Percentiles rank a stretch among this genome's conserved stretches.
These are phyloP conservation scores for Synodontis membranacea DNA, from an alignment of 2,113 vertebrate genomes.

Conservation along the genomic window DNA sequence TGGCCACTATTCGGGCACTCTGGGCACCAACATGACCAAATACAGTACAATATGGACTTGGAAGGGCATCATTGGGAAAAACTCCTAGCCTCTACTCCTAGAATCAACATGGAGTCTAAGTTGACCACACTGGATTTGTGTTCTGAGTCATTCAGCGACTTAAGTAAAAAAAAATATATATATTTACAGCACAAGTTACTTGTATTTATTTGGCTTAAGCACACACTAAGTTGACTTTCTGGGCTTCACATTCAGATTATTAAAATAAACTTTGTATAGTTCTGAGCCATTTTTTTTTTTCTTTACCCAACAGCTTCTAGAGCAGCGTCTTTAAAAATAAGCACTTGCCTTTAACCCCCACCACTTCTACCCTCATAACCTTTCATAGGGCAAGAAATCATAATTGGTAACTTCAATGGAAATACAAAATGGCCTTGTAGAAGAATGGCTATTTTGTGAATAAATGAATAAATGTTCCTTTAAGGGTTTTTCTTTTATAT, in stretches of 20 bases:
- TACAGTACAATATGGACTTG: background rate
- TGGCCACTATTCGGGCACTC: constrained; percentile 31
- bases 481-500: too few relatives aligned
- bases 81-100: background rate
- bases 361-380: too few relatives aligned
- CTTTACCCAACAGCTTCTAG: background rate
- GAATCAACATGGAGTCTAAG: background rate
- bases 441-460: too few relatives aligned
- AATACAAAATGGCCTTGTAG: too few relatives aligned
- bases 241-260: background rate
- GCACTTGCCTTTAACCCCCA: background rate
- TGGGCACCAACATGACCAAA: constrained; percentile 29
- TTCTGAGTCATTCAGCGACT: background rate
- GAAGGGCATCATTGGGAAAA: background rate
- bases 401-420: too few relatives aligned
- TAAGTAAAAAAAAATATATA: background rate
- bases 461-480: too few relatives aligned
- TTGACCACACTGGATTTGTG: background rate
- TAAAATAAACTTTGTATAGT: background rate
- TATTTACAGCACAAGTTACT: too few relatives aligned
- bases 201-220: too few relatives aligned
- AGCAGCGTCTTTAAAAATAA: background rate
- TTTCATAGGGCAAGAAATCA: too few relatives aligned
- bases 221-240: background rate
- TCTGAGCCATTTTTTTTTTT: background rate